A percentile compares a stretch with the other conserved stretches of the same genome.
phyloP scores from a whole-genome alignment of 2,888 invertebrate species.

The Onchidella celtica region DNA sequence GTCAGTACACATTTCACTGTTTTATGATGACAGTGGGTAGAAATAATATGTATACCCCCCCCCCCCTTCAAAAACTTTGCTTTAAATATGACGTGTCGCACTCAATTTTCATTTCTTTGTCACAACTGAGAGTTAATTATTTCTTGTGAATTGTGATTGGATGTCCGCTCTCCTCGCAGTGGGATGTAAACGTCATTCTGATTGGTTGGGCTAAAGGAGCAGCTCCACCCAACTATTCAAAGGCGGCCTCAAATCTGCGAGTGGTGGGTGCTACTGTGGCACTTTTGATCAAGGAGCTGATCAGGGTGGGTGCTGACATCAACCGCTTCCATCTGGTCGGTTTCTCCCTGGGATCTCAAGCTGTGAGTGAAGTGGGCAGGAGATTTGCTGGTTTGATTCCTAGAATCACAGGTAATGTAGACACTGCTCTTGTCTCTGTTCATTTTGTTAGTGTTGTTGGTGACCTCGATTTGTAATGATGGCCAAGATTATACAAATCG shows the following conservation, averaged over 20 bases:
- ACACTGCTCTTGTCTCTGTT: too few relatives aligned
- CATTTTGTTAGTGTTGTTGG: too few relatives aligned
- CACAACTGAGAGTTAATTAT: too few relatives aligned
- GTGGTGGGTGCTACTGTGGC: constrained; percentile 85
- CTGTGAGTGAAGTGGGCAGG: constrained; percentile 90
- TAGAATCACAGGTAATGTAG: constrained; percentile 77
- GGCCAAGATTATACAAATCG: too few relatives aligned
- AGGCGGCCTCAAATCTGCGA: constrained; percentile 94
- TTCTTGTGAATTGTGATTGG: background rate
- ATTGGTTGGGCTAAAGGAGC: constrained; percentile 69
- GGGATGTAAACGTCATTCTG: constrained; percentile 62
- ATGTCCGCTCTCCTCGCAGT: constrained; percentile 51
- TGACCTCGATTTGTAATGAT: too few relatives aligned
- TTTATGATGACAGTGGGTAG: too few relatives aligned
- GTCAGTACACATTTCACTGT: too few relatives aligned
- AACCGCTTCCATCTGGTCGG: constrained; percentile 83
- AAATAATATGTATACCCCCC: too few relatives aligned
- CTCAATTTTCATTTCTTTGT: too few relatives aligned
- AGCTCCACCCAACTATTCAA: constrained; percentile 84
- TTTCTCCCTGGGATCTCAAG: constrained; percentile 93
- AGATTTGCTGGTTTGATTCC: constrained; percentile 81
- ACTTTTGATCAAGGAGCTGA: constrained; percentile 51
- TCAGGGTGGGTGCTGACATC: constrained; percentile 44
- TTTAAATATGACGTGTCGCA: too few relatives aligned
- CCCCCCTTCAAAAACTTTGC: too few relatives aligned